Conservation (phyloP, 2,797 vertebrate species). For the Darevskia mixta region DNA sequence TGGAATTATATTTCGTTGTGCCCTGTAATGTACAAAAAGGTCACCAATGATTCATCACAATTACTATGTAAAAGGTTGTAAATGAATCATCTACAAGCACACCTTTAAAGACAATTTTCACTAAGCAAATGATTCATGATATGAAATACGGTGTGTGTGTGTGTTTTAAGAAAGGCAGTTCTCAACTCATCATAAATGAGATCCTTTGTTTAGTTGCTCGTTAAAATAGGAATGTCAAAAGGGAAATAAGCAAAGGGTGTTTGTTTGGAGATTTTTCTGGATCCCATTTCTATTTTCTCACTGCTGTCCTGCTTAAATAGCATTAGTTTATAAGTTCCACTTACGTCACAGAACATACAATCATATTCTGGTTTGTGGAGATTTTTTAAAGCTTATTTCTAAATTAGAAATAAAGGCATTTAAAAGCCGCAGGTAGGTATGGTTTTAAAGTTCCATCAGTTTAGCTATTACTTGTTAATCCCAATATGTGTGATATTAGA, state of each 20-base stretch:
- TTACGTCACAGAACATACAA: slow-evolving; percentile 12
- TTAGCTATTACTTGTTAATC: neutral
- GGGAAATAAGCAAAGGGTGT: slow-evolving; percentile 38
- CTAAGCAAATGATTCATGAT: neutral
- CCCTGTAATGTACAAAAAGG: neutral
- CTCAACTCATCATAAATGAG: slow-evolving; percentile 18
- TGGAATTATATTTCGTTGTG: neutral
- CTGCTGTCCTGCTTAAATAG: neutral
- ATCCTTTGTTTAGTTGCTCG: slow-evolving; percentile 28
- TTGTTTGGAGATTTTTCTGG: slow-evolving; percentile 24
- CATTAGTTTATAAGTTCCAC: neutral
- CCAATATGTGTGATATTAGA: slow-evolving; percentile 3
- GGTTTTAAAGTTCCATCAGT: slow-evolving; percentile 14
- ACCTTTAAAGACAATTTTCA: slow-evolving; percentile 32
- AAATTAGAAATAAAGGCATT: slow-evolving; percentile 5
- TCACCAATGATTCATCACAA: slow-evolving; percentile 5
- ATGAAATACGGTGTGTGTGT: neutral
- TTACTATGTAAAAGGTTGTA: slow-evolving; percentile 22
- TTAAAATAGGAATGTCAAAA: slow-evolving; percentile 37
- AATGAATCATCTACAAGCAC: slow-evolving; percentile 29
- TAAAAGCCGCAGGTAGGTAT: slow-evolving; percentile 8
- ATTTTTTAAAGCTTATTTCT: slow-evolving; percentile 19
- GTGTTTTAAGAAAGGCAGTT: slow-evolving; percentile 24
- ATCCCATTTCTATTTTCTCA: slow-evolving; percentile 15
- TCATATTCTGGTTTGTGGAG: neutral